Conservation (phyloP, 2,113 vertebrate genomes). For the Lota lota region DNA sequence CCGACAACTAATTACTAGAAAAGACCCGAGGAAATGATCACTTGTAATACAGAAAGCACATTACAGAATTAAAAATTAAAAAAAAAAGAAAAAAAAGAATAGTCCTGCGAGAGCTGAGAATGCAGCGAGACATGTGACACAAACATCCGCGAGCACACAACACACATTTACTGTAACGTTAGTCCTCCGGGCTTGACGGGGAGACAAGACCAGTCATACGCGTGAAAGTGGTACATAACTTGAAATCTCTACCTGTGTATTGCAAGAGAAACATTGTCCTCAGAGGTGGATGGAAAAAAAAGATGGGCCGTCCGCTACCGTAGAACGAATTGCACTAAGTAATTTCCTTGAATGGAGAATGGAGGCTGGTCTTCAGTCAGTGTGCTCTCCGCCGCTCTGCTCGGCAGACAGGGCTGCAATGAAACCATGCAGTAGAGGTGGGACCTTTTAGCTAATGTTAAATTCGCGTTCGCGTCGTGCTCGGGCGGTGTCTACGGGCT, state of each 20-base stretch:
- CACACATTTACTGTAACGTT: background rate
- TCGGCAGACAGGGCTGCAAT: constrained; percentile 69
- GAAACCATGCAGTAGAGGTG: constrained; percentile 62
- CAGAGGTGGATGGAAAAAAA: constrained; percentile 33
- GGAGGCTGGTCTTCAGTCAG: constrained; percentile 27
- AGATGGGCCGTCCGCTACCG: constrained; percentile 39
- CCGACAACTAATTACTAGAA: constrained; percentile 17
- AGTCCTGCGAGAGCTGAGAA: too few relatives aligned
- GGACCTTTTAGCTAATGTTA: constrained; percentile 59
- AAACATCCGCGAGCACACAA: background rate
- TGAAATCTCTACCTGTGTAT: constrained; percentile 73
- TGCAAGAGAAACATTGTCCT: constrained; percentile 81
- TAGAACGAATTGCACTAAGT: constrained; percentile 40
- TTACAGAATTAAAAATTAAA: too few relatives aligned
- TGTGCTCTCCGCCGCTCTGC: constrained; percentile 34
- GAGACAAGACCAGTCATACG: background rate
- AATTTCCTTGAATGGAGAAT: constrained; percentile 58
- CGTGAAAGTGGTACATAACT: constrained; percentile 27
- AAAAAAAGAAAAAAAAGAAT: too few relatives aligned
- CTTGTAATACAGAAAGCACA: too few relatives aligned
- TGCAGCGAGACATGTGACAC: too few relatives aligned
- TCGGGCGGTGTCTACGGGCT: background rate
- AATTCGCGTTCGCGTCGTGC: constrained; percentile 58
- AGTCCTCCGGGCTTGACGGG: too few relatives aligned
- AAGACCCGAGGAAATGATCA: too few relatives aligned